Percentiles rank a stretch among this genome's conserved stretches.
phyloP scores from a whole-genome alignment of 92 coral and sea anemone genomes.

The Actinernus sp. region DNA sequence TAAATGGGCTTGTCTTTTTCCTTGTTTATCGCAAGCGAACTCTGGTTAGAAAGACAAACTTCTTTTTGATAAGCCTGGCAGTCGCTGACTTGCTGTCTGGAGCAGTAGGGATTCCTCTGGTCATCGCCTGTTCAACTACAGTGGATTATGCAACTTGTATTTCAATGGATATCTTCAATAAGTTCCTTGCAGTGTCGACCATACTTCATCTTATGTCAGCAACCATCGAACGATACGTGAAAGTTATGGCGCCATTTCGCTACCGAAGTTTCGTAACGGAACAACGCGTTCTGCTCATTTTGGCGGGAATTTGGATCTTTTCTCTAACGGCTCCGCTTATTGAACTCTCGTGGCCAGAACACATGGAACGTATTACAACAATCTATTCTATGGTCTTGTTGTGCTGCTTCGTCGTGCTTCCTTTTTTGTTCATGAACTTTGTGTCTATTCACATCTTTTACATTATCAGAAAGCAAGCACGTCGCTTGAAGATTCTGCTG shows the following conservation, averaged over 20 bases:
- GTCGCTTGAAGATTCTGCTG: constrained; percentile 22
- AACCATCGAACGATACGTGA: constrained; percentile 53
- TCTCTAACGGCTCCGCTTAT: constrained; percentile 45
- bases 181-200: constrained; percentile 51
- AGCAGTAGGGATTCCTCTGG: constrained; percentile 41
- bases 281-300: constrained; percentile 22
- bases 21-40: constrained; percentile 32
- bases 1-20: constrained; percentile 48
- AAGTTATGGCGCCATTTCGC: constrained; percentile 53
- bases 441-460: constrained; percentile 53
- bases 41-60: constrained; percentile 56
- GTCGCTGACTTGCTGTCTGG: constrained; percentile 64
- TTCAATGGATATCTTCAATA: constrained; percentile 37
- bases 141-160: background rate
- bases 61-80: constrained; percentile 68
- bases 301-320: constrained; percentile 48
- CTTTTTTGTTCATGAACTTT: constrained; percentile 37
- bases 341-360: constrained; percentile 49
- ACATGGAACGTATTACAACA: constrained; percentile 2
- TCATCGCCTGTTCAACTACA: constrained; percentile 25
- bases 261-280: constrained; percentile 50
- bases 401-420: constrained; percentile 37
- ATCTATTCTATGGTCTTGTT: constrained; percentile 44
- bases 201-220: constrained; percentile 45
- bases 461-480: constrained; percentile 39